Percentiles rank a stretch among this genome's conserved stretches.
These are phyloP conservation scores for Heliconius charithonia DNA, from an alignment of 2,888 invertebrate genomes.

Conservation along the genomic window DNA sequence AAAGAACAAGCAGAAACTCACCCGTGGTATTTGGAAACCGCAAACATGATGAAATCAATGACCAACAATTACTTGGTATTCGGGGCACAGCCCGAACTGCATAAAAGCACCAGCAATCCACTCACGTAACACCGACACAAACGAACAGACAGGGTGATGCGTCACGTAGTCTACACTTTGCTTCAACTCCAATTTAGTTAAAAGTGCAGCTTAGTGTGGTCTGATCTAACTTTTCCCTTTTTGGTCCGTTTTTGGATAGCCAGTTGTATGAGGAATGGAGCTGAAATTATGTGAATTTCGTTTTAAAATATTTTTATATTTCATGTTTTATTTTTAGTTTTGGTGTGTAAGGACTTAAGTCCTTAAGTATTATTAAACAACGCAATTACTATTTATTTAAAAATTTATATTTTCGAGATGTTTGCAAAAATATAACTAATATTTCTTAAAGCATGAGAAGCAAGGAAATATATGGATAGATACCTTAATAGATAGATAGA, in stretches of 20 bases:
- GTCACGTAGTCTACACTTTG: constrained; percentile 73
- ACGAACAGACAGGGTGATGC: constrained; percentile 69
- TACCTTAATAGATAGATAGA: no score
- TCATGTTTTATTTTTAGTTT: neutral
- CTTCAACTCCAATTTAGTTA: constrained; percentile 80
- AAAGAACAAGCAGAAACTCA: neutral
- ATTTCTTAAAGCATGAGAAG: no score
- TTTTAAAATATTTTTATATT: neutral
- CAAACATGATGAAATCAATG: constrained; percentile 51
- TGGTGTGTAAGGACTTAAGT: no score
- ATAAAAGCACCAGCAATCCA: constrained; percentile 55
- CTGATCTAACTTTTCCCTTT: constrained; percentile 68
- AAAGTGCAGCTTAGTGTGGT: constrained; percentile 74
- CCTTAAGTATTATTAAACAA: constrained; percentile 26
- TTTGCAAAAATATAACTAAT: no score
- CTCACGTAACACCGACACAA: constrained; percentile 70
- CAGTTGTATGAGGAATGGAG: neutral
- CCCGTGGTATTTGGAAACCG: constrained; percentile 32
- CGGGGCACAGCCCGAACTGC: constrained; percentile 43
- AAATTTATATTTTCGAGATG: constrained; percentile 2
- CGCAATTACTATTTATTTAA: constrained; percentile 28
- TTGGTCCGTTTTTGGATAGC: constrained; percentile 54
- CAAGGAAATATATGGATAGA: no score
- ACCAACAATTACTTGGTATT: constrained; percentile 64
- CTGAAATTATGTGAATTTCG: constrained; percentile 10